Base-by-base conservation (phyloP, 2,113 vertebrate genomes). In the Riparia riparia region DNA sequence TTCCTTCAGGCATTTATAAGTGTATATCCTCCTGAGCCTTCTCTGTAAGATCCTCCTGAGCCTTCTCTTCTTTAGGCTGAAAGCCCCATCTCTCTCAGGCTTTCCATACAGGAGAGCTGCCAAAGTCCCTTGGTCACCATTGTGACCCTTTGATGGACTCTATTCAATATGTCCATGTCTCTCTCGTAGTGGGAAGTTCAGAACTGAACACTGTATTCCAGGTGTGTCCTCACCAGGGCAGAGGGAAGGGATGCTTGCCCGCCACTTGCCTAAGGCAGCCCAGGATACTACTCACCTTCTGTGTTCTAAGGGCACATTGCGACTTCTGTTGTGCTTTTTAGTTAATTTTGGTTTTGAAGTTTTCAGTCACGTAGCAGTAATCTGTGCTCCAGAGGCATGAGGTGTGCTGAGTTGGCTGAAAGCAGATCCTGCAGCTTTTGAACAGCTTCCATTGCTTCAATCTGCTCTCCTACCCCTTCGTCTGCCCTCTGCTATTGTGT, bases 341-440 rank as follows among this genome's bases (percentile, higher is more conserved):
- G 14, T 60, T 76, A 41, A 31, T 53, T 86, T 80, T 49, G 19
- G 0, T 70, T 73, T 54, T 92, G 64, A 68, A 44, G 18, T 53
- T 71, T 1, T 1, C 47, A 66, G 37, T 82, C 81, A 77, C 3
- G 4, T 69, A 57, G 34, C 19, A 47, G 57, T 82, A 54, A 64
- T 77, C 74, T 47, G 56, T 79, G 66, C 50, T 93, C 68, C 76
- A 89, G 34, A 80, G 76, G 64, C 88, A 82, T 77, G 42, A 17
- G 7, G 26, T 88, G 37, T 53, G 64, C 96, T 95, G 92, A 80
- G 64, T 72, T 89, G 85, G 64, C 51, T 93, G 47, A 83, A 54
- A 32, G 34, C 22, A 80, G 73, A 90, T 32, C 34, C 64, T 69
- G 57, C 17, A 53, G 58, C n/a, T 93, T 95, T 86, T 86, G 57